phyloP scores from a whole-genome alignment of 2,797 vertebrate species.

The Galago senegalensis region DNA sequence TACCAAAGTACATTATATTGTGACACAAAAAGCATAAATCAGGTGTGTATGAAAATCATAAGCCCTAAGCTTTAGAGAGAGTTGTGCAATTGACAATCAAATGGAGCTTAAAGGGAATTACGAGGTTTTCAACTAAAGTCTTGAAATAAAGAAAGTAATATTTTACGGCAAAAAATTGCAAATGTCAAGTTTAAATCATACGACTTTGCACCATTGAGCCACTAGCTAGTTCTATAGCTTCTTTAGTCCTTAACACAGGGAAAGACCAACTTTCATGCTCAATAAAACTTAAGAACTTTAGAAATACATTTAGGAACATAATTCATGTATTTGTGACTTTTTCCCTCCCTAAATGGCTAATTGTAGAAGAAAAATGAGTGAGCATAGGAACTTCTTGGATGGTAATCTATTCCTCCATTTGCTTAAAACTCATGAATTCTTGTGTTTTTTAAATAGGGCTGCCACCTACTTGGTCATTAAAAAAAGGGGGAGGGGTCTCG shows the following conservation, averaged over 20 bases:
- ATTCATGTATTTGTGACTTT: slow-evolving; percentile 91
- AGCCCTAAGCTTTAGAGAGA: slow-evolving; percentile 90
- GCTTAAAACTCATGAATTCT: slow-evolving; percentile 70
- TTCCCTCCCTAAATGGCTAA: slow-evolving; percentile 86
- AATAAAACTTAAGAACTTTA: slow-evolving; percentile 93
- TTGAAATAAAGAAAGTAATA: slow-evolving; percentile 92
- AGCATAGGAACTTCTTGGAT: slow-evolving; percentile 67
- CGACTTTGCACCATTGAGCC: slow-evolving; percentile 92
- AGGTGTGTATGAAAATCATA: slow-evolving; percentile 90
- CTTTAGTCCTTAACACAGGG: slow-evolving; percentile 89
- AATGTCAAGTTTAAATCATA: slow-evolving; percentile 92
- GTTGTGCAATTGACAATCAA: slow-evolving; percentile 94
- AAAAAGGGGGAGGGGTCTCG: not conserved
- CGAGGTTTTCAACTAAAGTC: slow-evolving; percentile 91
- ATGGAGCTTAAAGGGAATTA: slow-evolving; percentile 93
- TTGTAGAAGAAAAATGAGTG: slow-evolving; percentile 85
- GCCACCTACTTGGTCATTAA: slow-evolving; percentile 69
- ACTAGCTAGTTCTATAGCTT: slow-evolving; percentile 89
- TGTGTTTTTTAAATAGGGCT: slow-evolving; percentile 73
- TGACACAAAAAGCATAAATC: slow-evolving; percentile 90
- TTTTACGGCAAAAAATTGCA: slow-evolving; percentile 92
- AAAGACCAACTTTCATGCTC: slow-evolving; percentile 93
- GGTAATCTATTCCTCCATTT: slow-evolving; percentile 79
- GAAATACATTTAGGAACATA: slow-evolving; percentile 90
- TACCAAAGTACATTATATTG: slow-evolving; percentile 84